phyloP scores from a whole-genome alignment of 2,797 vertebrate species.

The Nyctibius grandis region DNA sequence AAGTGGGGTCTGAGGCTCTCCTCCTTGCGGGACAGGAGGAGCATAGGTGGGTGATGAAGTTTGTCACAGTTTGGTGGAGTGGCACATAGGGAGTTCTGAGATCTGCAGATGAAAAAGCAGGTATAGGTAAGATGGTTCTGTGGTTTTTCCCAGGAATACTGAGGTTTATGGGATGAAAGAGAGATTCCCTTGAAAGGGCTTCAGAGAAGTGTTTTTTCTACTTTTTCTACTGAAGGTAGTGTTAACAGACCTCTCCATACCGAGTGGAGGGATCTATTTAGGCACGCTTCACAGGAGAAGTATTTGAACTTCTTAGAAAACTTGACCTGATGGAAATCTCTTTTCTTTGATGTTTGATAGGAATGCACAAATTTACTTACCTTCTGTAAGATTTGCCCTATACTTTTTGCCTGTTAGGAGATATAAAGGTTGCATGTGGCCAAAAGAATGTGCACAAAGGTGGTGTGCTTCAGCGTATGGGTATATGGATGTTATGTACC shows the following conservation, averaged over 20 bases:
- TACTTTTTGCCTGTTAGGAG: background rate
- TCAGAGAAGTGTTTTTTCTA: background rate
- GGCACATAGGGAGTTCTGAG: background rate
- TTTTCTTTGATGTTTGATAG: background rate
- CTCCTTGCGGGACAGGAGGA: background rate
- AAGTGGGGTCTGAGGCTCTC: background rate
- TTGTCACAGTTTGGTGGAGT: background rate
- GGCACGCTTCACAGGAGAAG: background rate
- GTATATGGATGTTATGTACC: background rate
- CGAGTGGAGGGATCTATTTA: background rate
- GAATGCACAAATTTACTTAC: background rate
- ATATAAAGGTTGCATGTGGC: background rate
- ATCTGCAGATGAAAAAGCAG: background rate
- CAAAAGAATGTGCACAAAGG: rapidly evolving
- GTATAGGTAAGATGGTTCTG: background rate
- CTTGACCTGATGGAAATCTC: background rate
- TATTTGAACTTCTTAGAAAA: background rate
- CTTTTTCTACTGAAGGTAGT: background rate
- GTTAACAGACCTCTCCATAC: background rate
- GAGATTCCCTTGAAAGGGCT: background rate
- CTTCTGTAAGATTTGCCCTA: background rate
- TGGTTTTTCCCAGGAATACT: background rate
- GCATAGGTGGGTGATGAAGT: background rate
- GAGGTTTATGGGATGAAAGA: background rate
- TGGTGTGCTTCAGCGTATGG: background rate